Base-by-base conservation (phyloP, 2,888 invertebrate genomes). In the Choreutis nemorana region DNA sequence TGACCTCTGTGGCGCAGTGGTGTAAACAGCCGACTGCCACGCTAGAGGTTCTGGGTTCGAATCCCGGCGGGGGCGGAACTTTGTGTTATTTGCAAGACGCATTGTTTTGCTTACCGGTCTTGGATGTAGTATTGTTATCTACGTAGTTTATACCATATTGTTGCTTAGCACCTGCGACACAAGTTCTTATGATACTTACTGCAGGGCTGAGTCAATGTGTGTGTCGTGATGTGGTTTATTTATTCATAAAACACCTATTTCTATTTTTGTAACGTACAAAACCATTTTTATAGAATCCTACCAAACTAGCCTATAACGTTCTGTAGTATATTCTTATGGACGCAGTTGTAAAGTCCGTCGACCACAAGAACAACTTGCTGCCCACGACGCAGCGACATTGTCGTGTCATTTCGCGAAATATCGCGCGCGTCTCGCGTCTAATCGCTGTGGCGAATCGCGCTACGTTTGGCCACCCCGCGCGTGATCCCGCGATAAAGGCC, bases 321-420 rank as follows among this genome's bases (percentile, higher is more conserved):
- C 12, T 18, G 20, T 10, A 26, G 28, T 14, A 16, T n/a, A n/a
- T n/a, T n/a, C n/a, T n/a, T n/a, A n/a, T n/a, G n/a, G n/a, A n/a
- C n/a, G n/a, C n/a, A n/a, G n/a, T n/a, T 32, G 31, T 29, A 32
- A 32, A 29, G 23, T 21, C 27, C 16, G 18, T 42, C 45, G 45
- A 40, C 46, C 47, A 50, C 48, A 42, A 43, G 48, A 50, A 51
- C 46, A 50, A 51, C 47, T 47, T 45, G 49, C 55, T 52, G 42
- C 55, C 56, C 59, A 57, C 58, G 55, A 57, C 57, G 55, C 50
- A 40, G 50, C 51, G 52, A 48, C 54, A 43, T 45, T 41, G 53
- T 59, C 57, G 60, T 62, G 62, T 64, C 61, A 55, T 47, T 55
- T 46, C 42, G 56, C 62, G 55, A 62, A 55, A 60, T 58, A 29